These are phyloP conservation scores for Lithobates sylvaticus DNA, from an alignment of 2,797 vertebrate species.

Conservation along the genomic window DNA sequence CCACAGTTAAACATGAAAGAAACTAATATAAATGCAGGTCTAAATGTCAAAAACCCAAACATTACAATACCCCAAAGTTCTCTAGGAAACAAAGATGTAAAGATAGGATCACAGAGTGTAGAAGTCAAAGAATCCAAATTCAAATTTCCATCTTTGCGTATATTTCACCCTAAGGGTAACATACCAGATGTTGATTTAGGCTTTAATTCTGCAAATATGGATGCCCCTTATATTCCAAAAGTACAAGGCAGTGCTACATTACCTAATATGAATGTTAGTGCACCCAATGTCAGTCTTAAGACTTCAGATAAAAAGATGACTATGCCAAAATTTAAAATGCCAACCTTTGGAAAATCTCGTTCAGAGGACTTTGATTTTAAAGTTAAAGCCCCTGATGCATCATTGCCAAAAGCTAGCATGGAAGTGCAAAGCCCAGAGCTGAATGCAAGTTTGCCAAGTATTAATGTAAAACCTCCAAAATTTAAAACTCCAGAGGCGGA, in stretches of 20 bases:
- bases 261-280: constrained; percentile 35
- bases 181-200: constrained; percentile 53
- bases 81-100: background rate
- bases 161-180: constrained; percentile 40
- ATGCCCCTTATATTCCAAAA: constrained; percentile 8
- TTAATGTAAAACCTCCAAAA: constrained; percentile 21
- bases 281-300: constrained; percentile 42
- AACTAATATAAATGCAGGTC: constrained; percentile 5
- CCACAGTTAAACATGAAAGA: constrained; percentile 46
- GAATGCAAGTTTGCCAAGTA: constrained; percentile 37
- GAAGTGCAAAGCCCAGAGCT: constrained; percentile 45
- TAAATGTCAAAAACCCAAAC: constrained; percentile 3
- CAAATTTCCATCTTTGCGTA: constrained; percentile 53
- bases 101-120: background rate
- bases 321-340: constrained; percentile 53
- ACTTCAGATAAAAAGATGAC: constrained; percentile 46
- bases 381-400: constrained; percentile 31
- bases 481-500: constrained; percentile 30
- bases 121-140: constrained; percentile 50
- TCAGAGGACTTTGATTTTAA: constrained; percentile 30
- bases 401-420: constrained; percentile 39
- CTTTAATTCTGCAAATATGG: background rate
- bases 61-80: background rate
- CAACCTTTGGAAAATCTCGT: constrained; percentile 53
- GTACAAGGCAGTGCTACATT: constrained; percentile 44